These are phyloP conservation scores for Monoplex corrugatus DNA, from an alignment of 2,888 invertebrate genomes.

Conservation along the genomic window DNA sequence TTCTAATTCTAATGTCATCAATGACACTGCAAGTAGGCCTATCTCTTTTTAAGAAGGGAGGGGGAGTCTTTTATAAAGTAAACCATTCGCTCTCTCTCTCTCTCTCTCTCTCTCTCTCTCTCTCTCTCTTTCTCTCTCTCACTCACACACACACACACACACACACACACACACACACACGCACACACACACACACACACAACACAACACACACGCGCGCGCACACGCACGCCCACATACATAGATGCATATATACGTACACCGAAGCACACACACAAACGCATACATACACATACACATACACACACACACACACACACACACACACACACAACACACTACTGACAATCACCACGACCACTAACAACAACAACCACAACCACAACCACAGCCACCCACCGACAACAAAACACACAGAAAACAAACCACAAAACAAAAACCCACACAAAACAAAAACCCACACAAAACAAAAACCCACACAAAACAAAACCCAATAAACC, in stretches of 20 bases:
- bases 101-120: constrained; percentile 16
- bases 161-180: background rate
- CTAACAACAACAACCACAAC: no score
- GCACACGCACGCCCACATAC: background rate
- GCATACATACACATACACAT: background rate
- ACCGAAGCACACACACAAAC: background rate
- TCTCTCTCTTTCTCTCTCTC: background rate
- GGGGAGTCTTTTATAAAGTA: no score
- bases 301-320: no score
- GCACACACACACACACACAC: no score
- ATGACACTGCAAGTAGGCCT: no score
- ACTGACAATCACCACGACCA: no score
- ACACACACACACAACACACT: background rate
- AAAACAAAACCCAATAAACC: background rate
- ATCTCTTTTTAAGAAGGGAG: no score
- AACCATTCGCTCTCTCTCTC: constrained; percentile 15
- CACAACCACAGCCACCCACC: background rate
- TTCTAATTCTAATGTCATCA: no score
- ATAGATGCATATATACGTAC: background rate
- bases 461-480: background rate
- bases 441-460: background rate
- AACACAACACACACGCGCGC: no score
- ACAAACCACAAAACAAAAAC: background rate
- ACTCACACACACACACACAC: background rate
- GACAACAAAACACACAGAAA: no score